A percentile compares a stretch with the other conserved stretches of the same genome.
phyloP scores from a whole-genome alignment of 2,888 invertebrate genomes.

The Acleris sparsana region DNA sequence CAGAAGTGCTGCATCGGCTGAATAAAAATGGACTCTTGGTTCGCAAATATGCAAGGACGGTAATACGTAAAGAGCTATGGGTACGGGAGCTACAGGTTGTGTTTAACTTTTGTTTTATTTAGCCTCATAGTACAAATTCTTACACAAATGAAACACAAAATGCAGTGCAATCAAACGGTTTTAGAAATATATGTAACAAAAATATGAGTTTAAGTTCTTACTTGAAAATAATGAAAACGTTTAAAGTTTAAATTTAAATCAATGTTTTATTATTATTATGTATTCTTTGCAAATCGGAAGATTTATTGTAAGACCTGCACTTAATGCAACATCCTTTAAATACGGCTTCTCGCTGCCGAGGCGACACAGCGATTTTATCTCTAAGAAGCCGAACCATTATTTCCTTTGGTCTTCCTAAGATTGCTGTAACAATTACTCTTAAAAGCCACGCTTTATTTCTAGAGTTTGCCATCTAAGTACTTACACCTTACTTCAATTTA shows the following conservation, averaged over 20 bases:
- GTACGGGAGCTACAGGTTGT: slow-evolving; percentile 48
- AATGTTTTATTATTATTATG: too few relatives aligned
- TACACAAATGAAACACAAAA: slow-evolving; percentile 16
- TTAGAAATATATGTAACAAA: too few relatives aligned
- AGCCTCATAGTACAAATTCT: slow-evolving; percentile 14
- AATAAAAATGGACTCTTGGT: slow-evolving; percentile 71
- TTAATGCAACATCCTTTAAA: slow-evolving; percentile 37
- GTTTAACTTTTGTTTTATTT: slow-evolving; percentile 43
- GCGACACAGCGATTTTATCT: slow-evolving; percentile 62
- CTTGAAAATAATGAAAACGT: too few relatives aligned
- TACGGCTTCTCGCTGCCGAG: slow-evolving; percentile 38
- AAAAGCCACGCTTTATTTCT: slow-evolving; percentile 31
- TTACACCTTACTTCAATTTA: slow-evolving; percentile 14
- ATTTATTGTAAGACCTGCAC: background rate
- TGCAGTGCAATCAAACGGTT: background rate
- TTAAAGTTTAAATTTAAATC: too few relatives aligned
- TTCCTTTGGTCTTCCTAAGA: slow-evolving; percentile 51
- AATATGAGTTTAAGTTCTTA: too few relatives aligned
- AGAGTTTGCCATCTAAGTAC: slow-evolving; percentile 12
- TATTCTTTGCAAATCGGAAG: background rate
- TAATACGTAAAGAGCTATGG: slow-evolving; percentile 59
- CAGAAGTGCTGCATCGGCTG: slow-evolving; percentile 77
- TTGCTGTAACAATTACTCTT: slow-evolving; percentile 50
- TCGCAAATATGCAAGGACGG: slow-evolving; percentile 71
- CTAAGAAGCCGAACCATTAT: slow-evolving; percentile 61